Evolutionary conservation across 2,888 invertebrate genomes (phyloP).

Genomic region (Eledona agricola): DNA sequence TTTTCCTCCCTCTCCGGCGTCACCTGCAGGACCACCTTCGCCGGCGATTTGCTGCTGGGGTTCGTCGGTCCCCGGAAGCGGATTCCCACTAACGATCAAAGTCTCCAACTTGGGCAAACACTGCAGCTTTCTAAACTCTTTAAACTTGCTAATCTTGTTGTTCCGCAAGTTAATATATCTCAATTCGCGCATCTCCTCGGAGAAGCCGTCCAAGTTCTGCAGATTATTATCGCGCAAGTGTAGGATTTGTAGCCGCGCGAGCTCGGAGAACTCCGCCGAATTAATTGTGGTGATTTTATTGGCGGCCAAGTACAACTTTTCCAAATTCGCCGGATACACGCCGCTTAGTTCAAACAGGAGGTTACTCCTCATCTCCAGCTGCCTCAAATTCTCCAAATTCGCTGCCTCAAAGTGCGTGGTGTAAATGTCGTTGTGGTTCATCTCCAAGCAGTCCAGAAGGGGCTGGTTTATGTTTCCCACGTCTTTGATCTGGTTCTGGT

Average conservation of each 20-base stretch:
- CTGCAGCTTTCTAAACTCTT: constrained; percentile 66
- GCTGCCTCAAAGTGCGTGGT: constrained; percentile 53
- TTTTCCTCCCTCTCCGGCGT: constrained; percentile 33
- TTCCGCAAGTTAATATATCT: constrained; percentile 68
- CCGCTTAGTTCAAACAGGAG: constrained; percentile 61
- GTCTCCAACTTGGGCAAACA: constrained; percentile 64
- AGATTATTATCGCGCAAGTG: constrained; percentile 78
- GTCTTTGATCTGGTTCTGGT: constrained; percentile 65
- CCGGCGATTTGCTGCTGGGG: constrained; percentile 26
- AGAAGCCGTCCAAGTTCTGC: constrained; percentile 66
- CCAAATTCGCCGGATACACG: constrained; percentile 66
- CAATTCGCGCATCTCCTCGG: constrained; percentile 60
- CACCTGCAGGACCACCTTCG: constrained; percentile 43
- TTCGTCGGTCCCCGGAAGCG: constrained; percentile 51
- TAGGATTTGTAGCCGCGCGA: constrained; percentile 71
- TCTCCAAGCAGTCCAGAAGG: constrained; percentile 66
- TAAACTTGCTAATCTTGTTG: constrained; percentile 65
- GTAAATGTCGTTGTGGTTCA: constrained; percentile 61
- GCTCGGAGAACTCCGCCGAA: constrained; percentile 66
- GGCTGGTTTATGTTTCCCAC: constrained; percentile 67
- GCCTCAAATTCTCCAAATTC: constrained; percentile 60
- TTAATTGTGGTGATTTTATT: constrained; percentile 49
- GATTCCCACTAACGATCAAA: constrained; percentile 67
- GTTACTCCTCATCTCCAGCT: constrained; percentile 65
- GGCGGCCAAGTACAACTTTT: constrained; percentile 72